A percentile compares a stretch with the other conserved stretches of the same genome.
These are phyloP conservation scores for Ceratina australensis DNA, from an alignment of 1,140 invertebrate species.

Conservation along the genomic window DNA sequence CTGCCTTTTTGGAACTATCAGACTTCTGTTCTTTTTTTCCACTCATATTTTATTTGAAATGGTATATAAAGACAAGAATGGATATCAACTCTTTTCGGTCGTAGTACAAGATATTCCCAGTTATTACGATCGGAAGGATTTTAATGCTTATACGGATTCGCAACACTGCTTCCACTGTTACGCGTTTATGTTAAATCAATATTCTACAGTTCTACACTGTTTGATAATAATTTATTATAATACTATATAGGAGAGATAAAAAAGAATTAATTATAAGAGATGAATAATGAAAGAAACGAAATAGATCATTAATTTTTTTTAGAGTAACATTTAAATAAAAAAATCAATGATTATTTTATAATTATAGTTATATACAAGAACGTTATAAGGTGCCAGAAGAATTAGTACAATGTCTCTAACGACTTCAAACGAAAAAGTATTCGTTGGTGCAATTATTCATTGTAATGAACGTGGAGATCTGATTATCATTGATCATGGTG, in stretches of 20 bases:
- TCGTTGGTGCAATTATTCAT: slow-evolving; percentile 74
- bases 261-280: no score
- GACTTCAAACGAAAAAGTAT: slow-evolving; percentile 42
- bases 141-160: not conserved
- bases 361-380: not conserved
- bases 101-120: no score
- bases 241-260: no score
- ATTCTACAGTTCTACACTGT: not conserved
- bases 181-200: slow-evolving; percentile 28
- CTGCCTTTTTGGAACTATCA: slow-evolving; percentile 57
- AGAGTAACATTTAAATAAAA: no score
- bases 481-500: slow-evolving; percentile 73
- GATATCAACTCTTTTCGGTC: no score
- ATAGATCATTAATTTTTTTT: no score
- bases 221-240: not conserved
- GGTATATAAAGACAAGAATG: no score
- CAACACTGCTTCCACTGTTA: not conserved
- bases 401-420: slow-evolving; percentile 66
- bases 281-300: no score
- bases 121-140: no score
- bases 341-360: not conserved
- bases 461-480: slow-evolving; percentile 64
- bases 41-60: slow-evolving; percentile 31
- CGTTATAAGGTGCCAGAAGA: slow-evolving; percentile 34
- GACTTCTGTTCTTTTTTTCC: slow-evolving; percentile 55